Conservation (phyloP, 2,797 vertebrate species). For the Chelonia mydas region DNA sequence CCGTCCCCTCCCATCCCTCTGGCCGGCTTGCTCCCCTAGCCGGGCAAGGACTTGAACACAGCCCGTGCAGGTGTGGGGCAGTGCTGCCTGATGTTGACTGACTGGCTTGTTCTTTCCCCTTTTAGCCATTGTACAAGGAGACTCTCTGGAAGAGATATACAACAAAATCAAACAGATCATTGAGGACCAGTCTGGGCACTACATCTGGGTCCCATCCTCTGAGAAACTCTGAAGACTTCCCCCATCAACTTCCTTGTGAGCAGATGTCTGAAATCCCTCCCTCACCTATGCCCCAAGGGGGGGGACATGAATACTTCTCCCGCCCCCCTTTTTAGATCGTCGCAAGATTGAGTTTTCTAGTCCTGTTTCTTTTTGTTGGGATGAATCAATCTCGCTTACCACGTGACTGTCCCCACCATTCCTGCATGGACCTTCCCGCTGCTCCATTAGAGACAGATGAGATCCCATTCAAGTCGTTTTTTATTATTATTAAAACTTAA, state of each 20-base stretch:
- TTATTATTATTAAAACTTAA: slow-evolving; percentile 72
- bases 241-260: slow-evolving; percentile 80
- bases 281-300: slow-evolving; percentile 73
- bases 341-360: slow-evolving; percentile 98
- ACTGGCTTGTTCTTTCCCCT: slow-evolving; percentile 70
- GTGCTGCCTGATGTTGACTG: neutral
- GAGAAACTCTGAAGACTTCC: slow-evolving; percentile 96
- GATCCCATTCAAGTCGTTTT: slow-evolving; percentile 82
- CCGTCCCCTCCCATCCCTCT: rapidly evolving
- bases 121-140: slow-evolving; percentile 98
- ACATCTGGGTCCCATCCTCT: slow-evolving; percentile 98
- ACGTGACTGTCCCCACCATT: slow-evolving; percentile 91
- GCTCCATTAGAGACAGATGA: slow-evolving; percentile 93
- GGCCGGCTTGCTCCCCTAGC: neutral
- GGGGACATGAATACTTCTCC: slow-evolving; percentile 81
- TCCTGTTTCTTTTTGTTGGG: slow-evolving; percentile 97
- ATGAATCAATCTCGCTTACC: slow-evolving; percentile 94
- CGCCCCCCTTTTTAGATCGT: slow-evolving; percentile 96
- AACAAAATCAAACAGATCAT: slow-evolving; percentile 99
- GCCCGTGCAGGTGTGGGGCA: rapidly evolving
- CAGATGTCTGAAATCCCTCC: slow-evolving; percentile 75
- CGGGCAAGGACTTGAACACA: rapidly evolving
- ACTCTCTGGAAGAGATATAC: slow-evolving; percentile 99
- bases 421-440: slow-evolving; percentile 99
- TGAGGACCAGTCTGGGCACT: slow-evolving; percentile 99